These are phyloP conservation scores for Nudaria mundana DNA, from an alignment of 2,888 invertebrate genomes.

Conservation along the genomic window DNA sequence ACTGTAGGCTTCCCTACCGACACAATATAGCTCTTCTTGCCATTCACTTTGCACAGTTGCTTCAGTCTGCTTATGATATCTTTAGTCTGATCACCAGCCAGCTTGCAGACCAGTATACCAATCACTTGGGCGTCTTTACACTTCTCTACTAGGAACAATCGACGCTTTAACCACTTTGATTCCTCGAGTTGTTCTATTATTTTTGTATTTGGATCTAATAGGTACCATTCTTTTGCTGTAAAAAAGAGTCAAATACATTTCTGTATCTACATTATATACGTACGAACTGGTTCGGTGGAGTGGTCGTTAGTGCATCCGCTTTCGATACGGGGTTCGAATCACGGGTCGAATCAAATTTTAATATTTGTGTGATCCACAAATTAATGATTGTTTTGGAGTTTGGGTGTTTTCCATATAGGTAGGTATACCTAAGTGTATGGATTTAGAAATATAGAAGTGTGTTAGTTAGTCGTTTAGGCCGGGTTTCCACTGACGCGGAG, in stretches of 20 bases:
- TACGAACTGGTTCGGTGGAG: too few species aligned
- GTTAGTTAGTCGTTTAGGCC: too few species aligned
- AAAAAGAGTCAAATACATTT: not conserved
- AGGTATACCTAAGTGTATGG: too few species aligned
- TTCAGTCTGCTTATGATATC: constrained; percentile 88
- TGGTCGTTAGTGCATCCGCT: too few species aligned
- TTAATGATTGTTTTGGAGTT: too few species aligned
- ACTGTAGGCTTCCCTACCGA: constrained; percentile 97
- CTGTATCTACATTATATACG: too few species aligned
- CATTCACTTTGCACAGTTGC: constrained; percentile 85
- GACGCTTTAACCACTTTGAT: constrained; percentile 85
- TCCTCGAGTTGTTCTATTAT: constrained; percentile 64
- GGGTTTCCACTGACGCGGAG: too few species aligned
- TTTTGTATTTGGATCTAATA: constrained; percentile 70
- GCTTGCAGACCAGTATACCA: constrained; percentile 95
- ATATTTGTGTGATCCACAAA: too few species aligned
- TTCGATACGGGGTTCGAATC: too few species aligned
- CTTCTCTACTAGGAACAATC: constrained; percentile 93
- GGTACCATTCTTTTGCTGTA: constrained; percentile 79
- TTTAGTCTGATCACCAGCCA: constrained; percentile 90
- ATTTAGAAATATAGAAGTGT: too few species aligned
- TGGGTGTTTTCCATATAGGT: too few species aligned
- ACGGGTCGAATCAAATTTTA: too few species aligned
- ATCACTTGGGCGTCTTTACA: constrained; percentile 93
- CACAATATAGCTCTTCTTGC: constrained; percentile 94